Evolutionary conservation across 2,113 vertebrate species (phyloP).

Genomic region (Sigmodon hispidus): DNA sequence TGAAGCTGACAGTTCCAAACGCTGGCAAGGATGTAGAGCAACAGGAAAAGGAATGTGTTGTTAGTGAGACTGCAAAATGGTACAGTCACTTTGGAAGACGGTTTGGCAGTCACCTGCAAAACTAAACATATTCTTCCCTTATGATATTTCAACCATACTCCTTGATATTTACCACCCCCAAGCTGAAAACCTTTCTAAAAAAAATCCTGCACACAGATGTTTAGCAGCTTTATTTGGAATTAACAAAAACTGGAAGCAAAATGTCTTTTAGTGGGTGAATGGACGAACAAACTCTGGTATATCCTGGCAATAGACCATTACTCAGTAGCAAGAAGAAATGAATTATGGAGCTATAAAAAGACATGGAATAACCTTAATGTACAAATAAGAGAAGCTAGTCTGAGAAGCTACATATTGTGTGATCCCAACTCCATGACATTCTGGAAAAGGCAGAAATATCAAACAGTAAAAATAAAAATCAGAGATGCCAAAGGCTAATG

Average conservation of each 20-base stretch:
- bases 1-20: neutral
- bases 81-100: neutral
- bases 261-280: neutral
- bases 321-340: neutral
- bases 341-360: neutral
- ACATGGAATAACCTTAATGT: too few relatives aligned
- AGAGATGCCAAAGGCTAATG: neutral
- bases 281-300: neutral
- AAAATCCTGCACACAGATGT: neutral
- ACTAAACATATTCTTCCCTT: slow-evolving; percentile 18
- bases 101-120: slow-evolving; percentile 17
- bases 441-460: neutral
- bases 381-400: neutral
- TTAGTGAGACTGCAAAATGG: neutral
- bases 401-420: neutral
- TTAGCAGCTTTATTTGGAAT: slow-evolving; percentile 1
- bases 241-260: neutral
- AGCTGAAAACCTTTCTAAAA: neutral
- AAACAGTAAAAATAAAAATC: neutral
- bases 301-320: neutral
- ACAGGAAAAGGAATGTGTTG: neutral
- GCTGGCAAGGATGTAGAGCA: neutral
- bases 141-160: neutral
- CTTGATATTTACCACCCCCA: neutral
- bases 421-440: neutral